A percentile compares a stretch with the other conserved stretches of the same genome.
Conservation (phyloP, 2,888 invertebrate species). For the Epistrophe grossulariae region DNA sequence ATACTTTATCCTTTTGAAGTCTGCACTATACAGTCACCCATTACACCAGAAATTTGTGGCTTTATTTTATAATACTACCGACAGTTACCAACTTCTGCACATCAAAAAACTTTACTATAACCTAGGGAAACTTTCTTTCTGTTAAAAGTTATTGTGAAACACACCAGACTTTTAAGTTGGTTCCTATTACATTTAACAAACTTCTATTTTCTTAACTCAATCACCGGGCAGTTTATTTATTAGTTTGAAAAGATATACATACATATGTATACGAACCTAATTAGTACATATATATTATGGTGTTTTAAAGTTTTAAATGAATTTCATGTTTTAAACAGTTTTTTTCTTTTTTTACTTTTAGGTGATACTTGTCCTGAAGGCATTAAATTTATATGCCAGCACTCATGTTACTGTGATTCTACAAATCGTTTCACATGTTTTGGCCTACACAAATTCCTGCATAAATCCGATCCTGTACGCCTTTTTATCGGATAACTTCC, state of each 20-base stretch:
- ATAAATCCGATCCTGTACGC: slow-evolving; percentile 98
- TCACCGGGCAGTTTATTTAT: neutral
- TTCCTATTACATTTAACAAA: slow-evolving; percentile 5
- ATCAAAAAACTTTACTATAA: slow-evolving; percentile 28
- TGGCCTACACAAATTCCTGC: slow-evolving; percentile 97
- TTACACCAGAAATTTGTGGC: slow-evolving; percentile 21
- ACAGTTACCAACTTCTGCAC: slow-evolving; percentile 38
- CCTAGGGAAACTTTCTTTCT: slow-evolving; percentile 8
- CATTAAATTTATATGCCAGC: slow-evolving; percentile 89
- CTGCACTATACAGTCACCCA: neutral
- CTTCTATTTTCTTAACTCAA: slow-evolving; percentile 16
- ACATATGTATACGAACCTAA: neutral
- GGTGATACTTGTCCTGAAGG: slow-evolving; percentile 92
- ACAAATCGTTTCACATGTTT: slow-evolving; percentile 91
- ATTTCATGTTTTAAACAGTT: neutral
- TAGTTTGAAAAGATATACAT: neutral
- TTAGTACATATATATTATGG: neutral
- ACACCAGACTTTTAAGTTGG: slow-evolving; percentile 9
- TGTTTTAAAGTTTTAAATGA: neutral
- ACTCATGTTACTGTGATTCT: slow-evolving; percentile 89
- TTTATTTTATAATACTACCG: slow-evolving; percentile 30
- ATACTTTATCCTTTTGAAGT: slow-evolving; percentile 10
- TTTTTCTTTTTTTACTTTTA: slow-evolving; percentile 84
- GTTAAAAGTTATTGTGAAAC: slow-evolving; percentile 40
- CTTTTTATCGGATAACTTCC: slow-evolving; percentile 96